Evolutionary conservation across 2,888 invertebrate genomes (phyloP).

Genomic region (Cecidostiba fungosa): DNA sequence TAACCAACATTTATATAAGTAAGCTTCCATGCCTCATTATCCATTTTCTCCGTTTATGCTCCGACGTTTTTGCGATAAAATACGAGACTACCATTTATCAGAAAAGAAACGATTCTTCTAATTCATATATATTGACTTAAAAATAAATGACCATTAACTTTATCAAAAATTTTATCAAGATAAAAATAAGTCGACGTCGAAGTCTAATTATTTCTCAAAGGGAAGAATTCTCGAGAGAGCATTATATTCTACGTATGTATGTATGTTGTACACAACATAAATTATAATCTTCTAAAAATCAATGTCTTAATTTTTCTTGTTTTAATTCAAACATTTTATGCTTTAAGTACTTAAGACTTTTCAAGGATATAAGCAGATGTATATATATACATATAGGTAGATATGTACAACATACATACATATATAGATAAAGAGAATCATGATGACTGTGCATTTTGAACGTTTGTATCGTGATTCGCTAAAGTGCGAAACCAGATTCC

Average conservation of each 20-base stretch:
- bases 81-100: too few relatives aligned
- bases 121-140: too few relatives aligned
- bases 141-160: too few relatives aligned
- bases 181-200: too few relatives aligned
- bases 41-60: neutral
- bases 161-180: too few relatives aligned
- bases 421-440: conserved; percentile 1
- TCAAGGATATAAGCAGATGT: too few relatives aligned
- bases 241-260: too few relatives aligned
- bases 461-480: neutral
- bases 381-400: too few relatives aligned
- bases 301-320: neutral
- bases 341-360: neutral
- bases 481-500: neutral
- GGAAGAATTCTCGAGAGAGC: neutral
- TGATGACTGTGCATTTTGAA: conserved; percentile 48
- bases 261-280: too few relatives aligned
- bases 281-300: neutral
- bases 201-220: neutral
- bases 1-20: neutral
- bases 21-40: too few relatives aligned
- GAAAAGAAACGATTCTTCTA: too few relatives aligned
- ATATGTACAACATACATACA: too few relatives aligned
- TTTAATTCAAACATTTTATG: neutral
- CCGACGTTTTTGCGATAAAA: neutral